A percentile compares a stretch with the other conserved stretches of the same genome.
These are phyloP conservation scores for Drosophila truncata DNA, from an alignment of 1,140 invertebrate genomes.

Conservation along the genomic window DNA sequence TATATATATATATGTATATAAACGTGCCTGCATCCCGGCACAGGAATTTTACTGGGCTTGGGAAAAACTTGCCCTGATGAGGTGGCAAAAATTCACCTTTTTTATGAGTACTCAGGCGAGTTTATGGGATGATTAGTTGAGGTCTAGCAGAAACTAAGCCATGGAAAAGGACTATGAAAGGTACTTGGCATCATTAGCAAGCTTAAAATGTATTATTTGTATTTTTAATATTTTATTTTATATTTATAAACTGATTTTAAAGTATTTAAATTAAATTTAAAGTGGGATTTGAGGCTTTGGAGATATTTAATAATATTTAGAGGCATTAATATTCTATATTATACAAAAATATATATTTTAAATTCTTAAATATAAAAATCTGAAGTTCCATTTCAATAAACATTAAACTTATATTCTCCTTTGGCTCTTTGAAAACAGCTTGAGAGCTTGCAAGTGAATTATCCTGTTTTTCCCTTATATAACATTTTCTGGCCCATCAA, in stretches of 20 bases:
- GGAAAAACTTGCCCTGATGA: conserved; percentile 57
- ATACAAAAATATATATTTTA: not conserved
- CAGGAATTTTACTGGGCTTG: conserved; percentile 55
- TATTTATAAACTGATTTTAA: not conserved
- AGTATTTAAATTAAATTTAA: not conserved
- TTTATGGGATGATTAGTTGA: conserved; percentile 18
- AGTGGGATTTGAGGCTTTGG: not conserved
- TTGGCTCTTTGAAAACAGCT: not conserved
- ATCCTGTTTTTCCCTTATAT: conserved; percentile 5
- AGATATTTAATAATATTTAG: not conserved
- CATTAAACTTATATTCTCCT: not conserved
- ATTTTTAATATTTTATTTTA: not conserved
- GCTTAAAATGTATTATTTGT: not conserved
- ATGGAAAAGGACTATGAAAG: too few relatives aligned
- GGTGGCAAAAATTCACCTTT: conserved; percentile 55
- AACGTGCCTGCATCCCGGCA: conserved; percentile 3
- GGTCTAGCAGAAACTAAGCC: not conserved
- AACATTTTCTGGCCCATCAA: conserved; percentile 12
- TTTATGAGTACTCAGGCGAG: not conserved
- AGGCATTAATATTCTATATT: not conserved
- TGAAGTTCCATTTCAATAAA: not conserved
- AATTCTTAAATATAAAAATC: not conserved
- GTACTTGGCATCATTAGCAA: not conserved
- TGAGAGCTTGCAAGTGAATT: conserved; percentile 6
- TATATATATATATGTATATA: not conserved